Conservation (phyloP, 2,113 vertebrate species). For the Odontesthes bonariensis region DNA sequence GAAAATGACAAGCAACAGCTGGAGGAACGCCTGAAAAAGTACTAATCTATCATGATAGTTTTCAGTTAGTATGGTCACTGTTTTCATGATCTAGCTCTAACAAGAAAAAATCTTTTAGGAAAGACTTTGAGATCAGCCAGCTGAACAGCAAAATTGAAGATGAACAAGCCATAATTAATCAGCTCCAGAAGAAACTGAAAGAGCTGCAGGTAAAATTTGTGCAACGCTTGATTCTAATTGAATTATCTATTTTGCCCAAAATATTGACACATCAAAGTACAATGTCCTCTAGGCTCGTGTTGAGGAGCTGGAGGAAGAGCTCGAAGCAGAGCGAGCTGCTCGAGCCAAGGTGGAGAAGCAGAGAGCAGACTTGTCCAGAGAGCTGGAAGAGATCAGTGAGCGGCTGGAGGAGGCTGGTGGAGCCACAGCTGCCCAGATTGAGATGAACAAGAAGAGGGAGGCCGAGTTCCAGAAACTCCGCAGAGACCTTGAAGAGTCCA, state of each 20-base stretch:
- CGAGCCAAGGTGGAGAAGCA: conserved; percentile 85
- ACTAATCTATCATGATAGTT: not conserved
- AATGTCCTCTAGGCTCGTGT: conserved; percentile 83
- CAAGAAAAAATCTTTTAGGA: conserved; percentile 63
- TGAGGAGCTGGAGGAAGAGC: conserved; percentile 79
- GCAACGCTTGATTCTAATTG: not conserved
- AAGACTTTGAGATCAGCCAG: conserved; percentile 89
- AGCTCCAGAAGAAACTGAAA: conserved; percentile 90
- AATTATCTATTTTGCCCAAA: too few species aligned
- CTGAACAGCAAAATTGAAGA: conserved; percentile 87
- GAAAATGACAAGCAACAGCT: conserved; percentile 88
- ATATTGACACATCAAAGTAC: too few species aligned
- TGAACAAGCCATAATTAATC: conserved; percentile 83
- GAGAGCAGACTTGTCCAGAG: conserved; percentile 81
- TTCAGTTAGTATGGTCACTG: not conserved
- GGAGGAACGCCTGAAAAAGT: conserved; percentile 88
- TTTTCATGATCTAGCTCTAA: not conserved
- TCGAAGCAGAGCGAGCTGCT: conserved; percentile 82
- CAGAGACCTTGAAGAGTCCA: conserved; percentile 85
- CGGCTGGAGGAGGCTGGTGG: conserved; percentile 84
- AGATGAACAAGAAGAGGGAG: conserved; percentile 86
- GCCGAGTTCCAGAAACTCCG: conserved; percentile 82
- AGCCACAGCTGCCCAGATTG: conserved; percentile 82
- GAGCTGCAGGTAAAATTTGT: conserved; percentile 91
- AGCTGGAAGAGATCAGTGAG: conserved; percentile 85